Base-by-base conservation (phyloP, 1,140 invertebrate species). In the Apis florea region DNA sequence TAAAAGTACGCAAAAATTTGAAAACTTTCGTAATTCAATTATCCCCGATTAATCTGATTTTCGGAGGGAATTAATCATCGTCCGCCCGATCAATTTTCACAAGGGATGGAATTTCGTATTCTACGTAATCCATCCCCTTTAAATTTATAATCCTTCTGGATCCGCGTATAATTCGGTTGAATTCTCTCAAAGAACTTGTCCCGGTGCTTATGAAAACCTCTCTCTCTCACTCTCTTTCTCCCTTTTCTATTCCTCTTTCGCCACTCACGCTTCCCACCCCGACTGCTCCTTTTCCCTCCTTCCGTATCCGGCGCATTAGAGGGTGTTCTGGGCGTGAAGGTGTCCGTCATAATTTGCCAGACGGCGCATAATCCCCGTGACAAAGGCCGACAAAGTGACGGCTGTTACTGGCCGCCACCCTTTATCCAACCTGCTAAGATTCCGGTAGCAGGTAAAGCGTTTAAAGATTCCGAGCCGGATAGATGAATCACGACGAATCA, bases 321-420 rank as follows among this genome's bases (percentile, higher is more conserved):
- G 79, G 85, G 83, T 87, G 86, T 88, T 64, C 83, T 74, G 86
- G 80, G 87, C 88, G 88, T 89, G 89, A 90, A 91, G 88, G 89
- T 91, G 89, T 90, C 89, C 88, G 89, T 91, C 90, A 91, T 91
- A 91, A 91, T 91, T 91, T 91, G 90, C 90, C 89, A 91, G 86
- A 85, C 88, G 86, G 84, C 90, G 87, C 89, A 91, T 91, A 91
- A 91, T 91, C 90, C 82, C 90, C 90, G 90, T 90, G 88, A 91
- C 90, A 86, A 90, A 91, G 85, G 90, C 90, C 89, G 90, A 91
- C 90, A 91, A 91, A 91, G 90, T 89, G 85, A 86, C 75, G 90
- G 84, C 89, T 88, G 89, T 90, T 90, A 90, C 88, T 87, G 88
- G 84, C 85, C 82, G 87, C 86, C 84, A 87, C 86, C 83, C 82